Conservation (phyloP, 2,888 invertebrate genomes). For the Enchytraeus crypticus region DNA sequence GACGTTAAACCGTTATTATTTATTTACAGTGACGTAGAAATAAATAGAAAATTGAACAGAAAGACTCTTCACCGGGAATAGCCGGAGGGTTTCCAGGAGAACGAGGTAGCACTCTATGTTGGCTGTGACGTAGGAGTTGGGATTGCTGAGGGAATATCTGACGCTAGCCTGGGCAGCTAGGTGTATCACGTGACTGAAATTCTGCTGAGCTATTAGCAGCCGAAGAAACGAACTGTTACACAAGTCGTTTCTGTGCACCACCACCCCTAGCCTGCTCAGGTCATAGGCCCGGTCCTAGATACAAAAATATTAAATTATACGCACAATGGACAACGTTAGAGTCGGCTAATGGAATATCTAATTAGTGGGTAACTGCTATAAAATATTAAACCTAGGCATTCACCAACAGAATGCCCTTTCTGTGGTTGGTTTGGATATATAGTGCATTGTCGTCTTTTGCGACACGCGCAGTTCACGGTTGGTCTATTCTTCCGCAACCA, state of each 20-base stretch:
- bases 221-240: constrained; percentile 20
- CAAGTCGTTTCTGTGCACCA: constrained; percentile 20
- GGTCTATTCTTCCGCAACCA: no score
- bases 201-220: constrained; percentile 14
- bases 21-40: no score
- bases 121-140: constrained; percentile 20
- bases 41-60: neutral
- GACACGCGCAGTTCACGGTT: no score
- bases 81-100: constrained; percentile 17
- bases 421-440: no score
- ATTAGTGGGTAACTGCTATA: neutral
- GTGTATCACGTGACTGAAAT: constrained; percentile 28
- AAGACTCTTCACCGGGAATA: constrained; percentile 12
- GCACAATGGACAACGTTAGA: neutral
- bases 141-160: constrained; percentile 24
- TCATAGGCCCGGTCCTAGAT: constrained; percentile 24
- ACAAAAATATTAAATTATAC: neutral
- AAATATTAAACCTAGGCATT: no score
- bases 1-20: no score
- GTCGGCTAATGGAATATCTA: neutral
- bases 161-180: constrained; percentile 29
- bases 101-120: constrained; percentile 25
- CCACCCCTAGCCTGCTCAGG: constrained; percentile 18
- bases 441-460: no score
- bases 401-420: no score